Evolutionary conservation across 2,888 invertebrate genomes (phyloP).

Genomic region (Mactromeris polynyma): DNA sequence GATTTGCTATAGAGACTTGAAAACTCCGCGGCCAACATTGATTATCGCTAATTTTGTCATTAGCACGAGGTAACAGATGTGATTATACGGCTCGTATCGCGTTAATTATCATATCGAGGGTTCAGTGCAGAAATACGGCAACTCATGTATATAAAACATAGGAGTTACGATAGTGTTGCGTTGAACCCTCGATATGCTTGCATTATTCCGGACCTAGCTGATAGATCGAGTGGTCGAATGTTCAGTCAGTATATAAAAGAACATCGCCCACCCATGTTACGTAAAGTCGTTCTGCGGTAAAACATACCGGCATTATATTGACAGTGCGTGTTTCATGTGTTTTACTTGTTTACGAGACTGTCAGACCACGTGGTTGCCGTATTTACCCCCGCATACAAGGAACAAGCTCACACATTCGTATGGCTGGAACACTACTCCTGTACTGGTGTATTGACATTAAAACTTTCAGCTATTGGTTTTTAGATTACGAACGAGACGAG

Average conservation of each 20-base stretch:
- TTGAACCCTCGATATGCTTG: too few species aligned
- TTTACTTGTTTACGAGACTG: background rate
- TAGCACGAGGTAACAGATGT: constrained; percentile 14
- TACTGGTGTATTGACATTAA: background rate
- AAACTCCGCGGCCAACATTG: background rate
- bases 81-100: background rate
- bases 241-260: too few species aligned
- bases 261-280: background rate
- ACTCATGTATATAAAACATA: too few species aligned
- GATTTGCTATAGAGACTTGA: background rate
- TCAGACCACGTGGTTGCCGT: background rate
- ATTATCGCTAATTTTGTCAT: constrained; percentile 17
- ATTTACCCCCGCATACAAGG: background rate
- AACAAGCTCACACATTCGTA: background rate
- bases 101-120: background rate
- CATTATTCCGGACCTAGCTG: too few species aligned
- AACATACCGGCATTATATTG: background rate
- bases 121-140: too few species aligned
- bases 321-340: background rate
- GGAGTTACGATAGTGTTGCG: too few species aligned
- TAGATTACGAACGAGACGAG: constrained; percentile 8
- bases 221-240: too few species aligned
- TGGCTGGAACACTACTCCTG: background rate
- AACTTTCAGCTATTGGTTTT: constrained; percentile 18
- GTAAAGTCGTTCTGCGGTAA: background rate